Evolutionary conservation across 92 coral and sea anemone species (phyloP).

Genomic region (Parazoanthus atlanticus): DNA sequence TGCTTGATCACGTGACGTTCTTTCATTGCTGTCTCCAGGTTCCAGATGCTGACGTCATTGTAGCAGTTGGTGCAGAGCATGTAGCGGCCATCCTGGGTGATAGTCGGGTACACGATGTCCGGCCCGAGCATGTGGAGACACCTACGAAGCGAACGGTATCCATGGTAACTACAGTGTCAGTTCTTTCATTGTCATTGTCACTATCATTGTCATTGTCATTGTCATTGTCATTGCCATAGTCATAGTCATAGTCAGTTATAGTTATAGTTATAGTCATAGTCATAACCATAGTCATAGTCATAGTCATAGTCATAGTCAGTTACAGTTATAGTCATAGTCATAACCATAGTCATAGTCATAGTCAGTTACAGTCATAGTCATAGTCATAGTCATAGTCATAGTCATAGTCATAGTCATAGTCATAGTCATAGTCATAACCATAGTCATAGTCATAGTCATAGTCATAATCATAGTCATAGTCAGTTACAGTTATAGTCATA

Average conservation of each 20-base stretch:
- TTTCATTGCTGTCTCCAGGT: slow-evolving; percentile 90
- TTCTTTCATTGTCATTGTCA: not conserved
- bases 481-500: not conserved
- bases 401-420: too few relatives aligned
- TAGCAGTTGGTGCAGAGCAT: slow-evolving; percentile 90
- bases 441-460: not conserved
- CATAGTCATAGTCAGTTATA: not conserved
- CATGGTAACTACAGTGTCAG: not conserved
- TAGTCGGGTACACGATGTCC: slow-evolving; percentile 88
- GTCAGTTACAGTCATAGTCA: too few relatives aligned
- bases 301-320: not conserved
- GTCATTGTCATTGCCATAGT: not conserved
- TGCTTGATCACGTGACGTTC: slow-evolving; percentile 90
- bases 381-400: not conserved
- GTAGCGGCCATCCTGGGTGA: slow-evolving; percentile 87
- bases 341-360: not conserved
- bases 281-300: not conserved
- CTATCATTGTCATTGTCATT: not conserved
- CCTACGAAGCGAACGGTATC: not conserved
- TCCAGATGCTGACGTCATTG: slow-evolving; percentile 96
- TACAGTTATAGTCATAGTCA: not conserved
- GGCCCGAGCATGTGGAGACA: slow-evolving; percentile 95
- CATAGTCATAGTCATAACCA: too few relatives aligned
- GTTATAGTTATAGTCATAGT: too few relatives aligned
- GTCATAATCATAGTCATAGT: too few relatives aligned